phyloP scores from a whole-genome alignment of 2,113 vertebrate genomes.

The Pycnonotus jocosus region DNA sequence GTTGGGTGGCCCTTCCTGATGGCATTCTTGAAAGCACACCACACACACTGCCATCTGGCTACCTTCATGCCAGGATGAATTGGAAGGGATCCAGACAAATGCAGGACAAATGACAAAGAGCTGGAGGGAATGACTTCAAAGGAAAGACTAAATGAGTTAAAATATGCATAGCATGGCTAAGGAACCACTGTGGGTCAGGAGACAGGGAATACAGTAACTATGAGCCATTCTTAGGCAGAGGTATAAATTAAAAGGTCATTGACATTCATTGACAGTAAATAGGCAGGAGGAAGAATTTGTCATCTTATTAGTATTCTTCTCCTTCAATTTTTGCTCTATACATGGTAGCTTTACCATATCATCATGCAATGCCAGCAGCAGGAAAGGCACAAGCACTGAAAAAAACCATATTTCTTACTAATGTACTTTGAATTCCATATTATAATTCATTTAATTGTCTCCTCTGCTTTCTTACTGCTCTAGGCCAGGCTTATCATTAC shows the following conservation, averaged over 20 bases:
- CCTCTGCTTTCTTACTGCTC: neutral
- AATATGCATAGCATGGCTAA: neutral
- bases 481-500: neutral
- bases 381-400: neutral
- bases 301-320: neutral
- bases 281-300: neutral
- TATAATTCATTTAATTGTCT: neutral
- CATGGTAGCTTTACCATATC: neutral
- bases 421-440: neutral
- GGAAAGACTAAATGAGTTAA: constrained; percentile 16
- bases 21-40: neutral
- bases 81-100: constrained; percentile 9
- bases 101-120: neutral
- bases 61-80: neutral
- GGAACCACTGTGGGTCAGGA: neutral
- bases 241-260: neutral
- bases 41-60: neutral
- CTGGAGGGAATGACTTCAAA: constrained; percentile 33
- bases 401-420: neutral
- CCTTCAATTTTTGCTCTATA: neutral
- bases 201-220: neutral
- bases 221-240: neutral
- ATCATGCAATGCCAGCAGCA: neutral
- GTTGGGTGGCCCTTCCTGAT: neutral
- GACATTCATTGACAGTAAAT: neutral